Evolutionary conservation across 2,888 invertebrate species (phyloP).

Genomic region (Monopis laevigella): DNA sequence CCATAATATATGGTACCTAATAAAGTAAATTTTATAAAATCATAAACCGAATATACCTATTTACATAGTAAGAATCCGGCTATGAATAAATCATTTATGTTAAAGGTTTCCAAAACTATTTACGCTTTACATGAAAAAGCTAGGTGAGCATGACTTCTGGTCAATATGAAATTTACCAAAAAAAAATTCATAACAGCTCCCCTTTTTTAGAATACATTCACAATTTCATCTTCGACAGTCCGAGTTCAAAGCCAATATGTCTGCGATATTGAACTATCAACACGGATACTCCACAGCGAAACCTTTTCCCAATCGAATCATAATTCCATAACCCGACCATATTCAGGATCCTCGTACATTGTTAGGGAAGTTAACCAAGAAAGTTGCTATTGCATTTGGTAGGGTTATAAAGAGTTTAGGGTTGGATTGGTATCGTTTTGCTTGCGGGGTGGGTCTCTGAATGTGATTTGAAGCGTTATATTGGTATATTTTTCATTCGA

Average conservation of each 20-base stretch:
- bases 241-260: not conserved
- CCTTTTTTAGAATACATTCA: conserved; percentile 1
- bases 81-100: too few relatives aligned
- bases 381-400: not conserved
- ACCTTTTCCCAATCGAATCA: not conserved
- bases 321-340: not conserved
- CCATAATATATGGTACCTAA: too few relatives aligned
- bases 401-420: not conserved
- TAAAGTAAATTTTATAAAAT: too few relatives aligned
- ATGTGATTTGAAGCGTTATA: conserved; percentile 3
- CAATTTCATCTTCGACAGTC: conserved; percentile 3
- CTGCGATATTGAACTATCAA: conserved; percentile 8
- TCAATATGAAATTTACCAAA: too few relatives aligned
- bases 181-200: not conserved
- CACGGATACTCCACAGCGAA: not conserved
- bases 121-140: too few relatives aligned
- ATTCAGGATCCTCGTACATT: too few relatives aligned
- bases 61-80: too few relatives aligned
- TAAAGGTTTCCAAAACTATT: too few relatives aligned
- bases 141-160: too few relatives aligned
- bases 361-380: too few relatives aligned
- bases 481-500: conserved; percentile 12
- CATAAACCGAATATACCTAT: too few relatives aligned
- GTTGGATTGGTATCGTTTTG: not conserved
- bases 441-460: not conserved